phyloP scores from a whole-genome alignment of 2,113 vertebrate species.

The Trichomycterus rosablanca region DNA sequence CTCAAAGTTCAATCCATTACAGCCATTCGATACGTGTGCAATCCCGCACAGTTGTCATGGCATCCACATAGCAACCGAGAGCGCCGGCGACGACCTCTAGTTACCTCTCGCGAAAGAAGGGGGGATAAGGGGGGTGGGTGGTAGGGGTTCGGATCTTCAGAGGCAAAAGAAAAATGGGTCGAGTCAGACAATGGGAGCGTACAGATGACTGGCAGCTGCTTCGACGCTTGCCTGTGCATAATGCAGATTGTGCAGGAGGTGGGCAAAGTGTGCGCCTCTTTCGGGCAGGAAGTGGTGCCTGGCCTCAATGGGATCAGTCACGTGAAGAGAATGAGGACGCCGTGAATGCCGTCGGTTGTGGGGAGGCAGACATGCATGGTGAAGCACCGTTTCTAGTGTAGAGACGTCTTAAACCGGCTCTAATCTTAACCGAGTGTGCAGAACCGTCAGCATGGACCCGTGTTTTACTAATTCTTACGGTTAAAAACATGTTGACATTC shows the following conservation, averaged over 20 bases:
- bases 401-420: neutral
- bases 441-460: too few relatives aligned
- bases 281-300: slow-evolving; percentile 34
- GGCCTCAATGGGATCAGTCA: slow-evolving; percentile 36
- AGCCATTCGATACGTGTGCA: slow-evolving; percentile 40
- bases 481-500: too few relatives aligned
- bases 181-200: slow-evolving; percentile 19
- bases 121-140: slow-evolving; percentile 2
- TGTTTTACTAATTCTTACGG: too few relatives aligned
- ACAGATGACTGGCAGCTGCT: slow-evolving; percentile 37
- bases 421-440: neutral
- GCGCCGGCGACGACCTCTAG: slow-evolving; percentile 35
- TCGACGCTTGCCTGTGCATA: slow-evolving; percentile 33
- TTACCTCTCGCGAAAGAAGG: slow-evolving; percentile 37
- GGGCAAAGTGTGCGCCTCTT: slow-evolving; percentile 16
- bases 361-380: slow-evolving; percentile 32
- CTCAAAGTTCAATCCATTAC: slow-evolving; percentile 42
- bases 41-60: slow-evolving; percentile 45
- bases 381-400: slow-evolving; percentile 5
- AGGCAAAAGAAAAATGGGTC: slow-evolving; percentile 16
- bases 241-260: slow-evolving; percentile 34
- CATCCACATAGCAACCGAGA: slow-evolving; percentile 47
- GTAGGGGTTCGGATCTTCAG: slow-evolving; percentile 14
- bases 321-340: slow-evolving; percentile 30
- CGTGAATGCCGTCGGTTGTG: slow-evolving; percentile 31